Evolutionary conservation across 2,113 vertebrate genomes (phyloP).

Genomic region (Phyllopteryx taeniolatus): DNA sequence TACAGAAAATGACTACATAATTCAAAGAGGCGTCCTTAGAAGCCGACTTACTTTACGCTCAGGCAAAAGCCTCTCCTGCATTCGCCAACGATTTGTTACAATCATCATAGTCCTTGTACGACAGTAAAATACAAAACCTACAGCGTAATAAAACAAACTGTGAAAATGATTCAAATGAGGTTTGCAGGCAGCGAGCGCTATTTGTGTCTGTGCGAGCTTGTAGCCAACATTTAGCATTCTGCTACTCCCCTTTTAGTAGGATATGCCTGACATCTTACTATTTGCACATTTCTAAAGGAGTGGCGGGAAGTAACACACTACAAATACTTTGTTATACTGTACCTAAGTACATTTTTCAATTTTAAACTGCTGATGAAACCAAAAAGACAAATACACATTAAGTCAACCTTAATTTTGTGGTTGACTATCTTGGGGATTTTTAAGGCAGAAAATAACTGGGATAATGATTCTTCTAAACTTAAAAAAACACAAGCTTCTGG

Average conservation of each 20-base stretch:
- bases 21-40: background rate
- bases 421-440: no score
- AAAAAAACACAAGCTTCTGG: background rate
- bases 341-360: no score
- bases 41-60: no score
- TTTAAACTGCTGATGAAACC: no score
- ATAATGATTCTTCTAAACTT: background rate
- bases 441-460: no score
- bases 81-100: background rate
- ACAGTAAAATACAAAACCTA: background rate
- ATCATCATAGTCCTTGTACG: background rate
- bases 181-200: background rate
- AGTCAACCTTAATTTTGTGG: no score
- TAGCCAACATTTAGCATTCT: no score
- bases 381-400: no score
- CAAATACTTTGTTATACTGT: no score
- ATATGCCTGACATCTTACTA: background rate
- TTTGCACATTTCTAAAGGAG: no score
- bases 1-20: background rate
- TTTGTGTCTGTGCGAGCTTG: background rate
- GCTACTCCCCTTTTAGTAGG: background rate
- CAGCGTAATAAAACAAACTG: background rate
- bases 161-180: background rate
- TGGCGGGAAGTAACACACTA: no score
- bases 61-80: background rate